These are phyloP conservation scores for Volucella inflata DNA, from an alignment of 2,888 invertebrate genomes.

Conservation along the genomic window DNA sequence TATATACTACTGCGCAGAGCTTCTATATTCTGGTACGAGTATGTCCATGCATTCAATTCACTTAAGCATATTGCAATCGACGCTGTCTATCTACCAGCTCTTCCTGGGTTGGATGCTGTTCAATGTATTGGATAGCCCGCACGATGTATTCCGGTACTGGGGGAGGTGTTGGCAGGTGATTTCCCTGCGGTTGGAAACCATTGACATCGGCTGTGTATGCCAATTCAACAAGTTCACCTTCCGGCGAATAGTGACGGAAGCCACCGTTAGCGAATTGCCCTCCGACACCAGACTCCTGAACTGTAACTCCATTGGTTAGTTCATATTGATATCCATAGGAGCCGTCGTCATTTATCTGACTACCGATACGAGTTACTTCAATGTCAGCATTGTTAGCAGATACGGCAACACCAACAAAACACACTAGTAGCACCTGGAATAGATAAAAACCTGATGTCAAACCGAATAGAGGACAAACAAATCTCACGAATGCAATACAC, in stretches of 20 bases:
- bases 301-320: conserved; percentile 86
- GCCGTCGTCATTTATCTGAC: conserved; percentile 80
- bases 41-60: neutral
- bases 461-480: neutral
- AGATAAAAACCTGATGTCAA: neutral
- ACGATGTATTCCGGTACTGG: conserved; percentile 80
- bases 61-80: conserved; percentile 42
- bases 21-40: too few relatives aligned
- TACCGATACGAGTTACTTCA: conserved; percentile 50
- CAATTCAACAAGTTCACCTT: conserved; percentile 79
- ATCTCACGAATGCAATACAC: conserved; percentile 1
- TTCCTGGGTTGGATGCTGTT: conserved; percentile 80
- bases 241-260: conserved; percentile 79
- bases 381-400: neutral
- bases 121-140: conserved; percentile 80
- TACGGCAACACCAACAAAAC: conserved; percentile 19
- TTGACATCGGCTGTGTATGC: conserved; percentile 80
- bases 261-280: conserved; percentile 83
- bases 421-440: conserved; percentile 43
- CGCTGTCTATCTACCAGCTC: conserved; percentile 78
- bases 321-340: conserved; percentile 83
- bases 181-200: conserved; percentile 80
- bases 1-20: conserved; percentile 10
- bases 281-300: conserved; percentile 85
- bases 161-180: conserved; percentile 80